A percentile compares a stretch with the other conserved stretches of the same genome.
Conservation (phyloP, 37 sponge, comb jelly and placozoan genomes). For the Cliona cf. orientalis region DNA sequence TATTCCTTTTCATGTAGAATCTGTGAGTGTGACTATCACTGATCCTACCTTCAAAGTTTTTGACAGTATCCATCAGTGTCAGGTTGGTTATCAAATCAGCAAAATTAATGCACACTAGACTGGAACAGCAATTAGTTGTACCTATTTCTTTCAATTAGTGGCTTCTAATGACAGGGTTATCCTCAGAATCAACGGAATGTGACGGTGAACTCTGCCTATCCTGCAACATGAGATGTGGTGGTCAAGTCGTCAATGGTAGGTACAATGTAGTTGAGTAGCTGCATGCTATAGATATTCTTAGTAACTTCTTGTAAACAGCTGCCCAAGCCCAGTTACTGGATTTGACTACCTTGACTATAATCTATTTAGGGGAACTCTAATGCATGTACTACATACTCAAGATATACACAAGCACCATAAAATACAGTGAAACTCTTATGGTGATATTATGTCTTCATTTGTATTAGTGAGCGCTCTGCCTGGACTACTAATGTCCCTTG, state of each 20-base stretch:
- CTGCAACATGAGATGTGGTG: neutral
- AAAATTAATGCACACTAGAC: neutral
- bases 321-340: no score
- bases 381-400: no score
- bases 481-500: no score
- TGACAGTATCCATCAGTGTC: neutral
- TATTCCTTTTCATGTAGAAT: neutral
- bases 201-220: neutral
- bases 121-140: neutral
- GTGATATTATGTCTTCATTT: no score
- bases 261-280: no score
- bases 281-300: no score
- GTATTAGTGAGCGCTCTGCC: no score
- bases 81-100: neutral
- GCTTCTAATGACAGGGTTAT: neutral
- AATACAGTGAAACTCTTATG: no score
- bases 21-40: neutral
- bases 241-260: slow-evolving; percentile 1
- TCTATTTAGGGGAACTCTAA: no score
- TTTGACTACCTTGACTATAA: no score
- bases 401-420: no score
- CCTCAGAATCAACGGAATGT: neutral
- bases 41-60: neutral
- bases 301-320: no score
- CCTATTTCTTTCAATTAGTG: neutral